A percentile compares a stretch with the other conserved stretches of the same genome.
Evolutionary conservation across 2,797 vertebrate species (phyloP).

Genomic region (Oreochromis mossambicus): DNA sequence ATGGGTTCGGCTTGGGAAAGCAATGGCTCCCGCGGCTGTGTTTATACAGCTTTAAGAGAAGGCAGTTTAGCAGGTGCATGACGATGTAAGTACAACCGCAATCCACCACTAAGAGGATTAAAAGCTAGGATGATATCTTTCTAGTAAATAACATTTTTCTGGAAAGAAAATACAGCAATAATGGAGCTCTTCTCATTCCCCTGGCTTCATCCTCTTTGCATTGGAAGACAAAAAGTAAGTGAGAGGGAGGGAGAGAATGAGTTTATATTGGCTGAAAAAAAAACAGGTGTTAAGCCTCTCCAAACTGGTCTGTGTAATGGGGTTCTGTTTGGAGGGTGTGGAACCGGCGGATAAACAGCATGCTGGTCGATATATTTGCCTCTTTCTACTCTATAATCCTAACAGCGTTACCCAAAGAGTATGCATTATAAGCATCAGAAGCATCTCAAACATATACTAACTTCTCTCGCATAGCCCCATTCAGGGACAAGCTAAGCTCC

Average conservation of each 20-base stretch:
- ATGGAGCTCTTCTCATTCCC: slow-evolving; percentile 71
- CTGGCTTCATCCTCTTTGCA: slow-evolving; percentile 76
- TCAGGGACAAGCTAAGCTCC: slow-evolving; percentile 68
- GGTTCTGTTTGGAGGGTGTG: slow-evolving; percentile 68
- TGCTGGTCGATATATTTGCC: slow-evolving; percentile 66
- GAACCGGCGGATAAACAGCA: slow-evolving; percentile 70
- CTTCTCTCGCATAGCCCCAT: slow-evolving; percentile 62
- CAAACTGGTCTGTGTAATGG: slow-evolving; percentile 74
- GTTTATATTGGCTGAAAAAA: slow-evolving; percentile 64
- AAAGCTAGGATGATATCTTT: slow-evolving; percentile 81
- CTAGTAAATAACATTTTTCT: slow-evolving; percentile 82
- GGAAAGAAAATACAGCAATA: slow-evolving; percentile 76
- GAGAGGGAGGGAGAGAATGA: slow-evolving; percentile 65
- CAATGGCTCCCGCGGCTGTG: slow-evolving; percentile 71
- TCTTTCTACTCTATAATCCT: slow-evolving; percentile 70
- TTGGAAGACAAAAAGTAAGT: slow-evolving; percentile 77
- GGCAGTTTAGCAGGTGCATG: slow-evolving; percentile 83
- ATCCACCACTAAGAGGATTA: slow-evolving; percentile 85
- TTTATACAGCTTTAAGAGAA: slow-evolving; percentile 82
- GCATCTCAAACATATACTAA: slow-evolving; percentile 66
- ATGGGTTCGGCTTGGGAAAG: slow-evolving; percentile 62
- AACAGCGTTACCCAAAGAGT: slow-evolving; percentile 65
- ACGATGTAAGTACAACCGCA: slow-evolving; percentile 81
- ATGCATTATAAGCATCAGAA: slow-evolving; percentile 66
- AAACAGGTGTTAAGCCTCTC: slow-evolving; percentile 77